Evolutionary conservation across 2,113 vertebrate genomes (phyloP), one percentile per base, ranked within the genome.

Genomic region (Sardina pilchardus): DNA sequence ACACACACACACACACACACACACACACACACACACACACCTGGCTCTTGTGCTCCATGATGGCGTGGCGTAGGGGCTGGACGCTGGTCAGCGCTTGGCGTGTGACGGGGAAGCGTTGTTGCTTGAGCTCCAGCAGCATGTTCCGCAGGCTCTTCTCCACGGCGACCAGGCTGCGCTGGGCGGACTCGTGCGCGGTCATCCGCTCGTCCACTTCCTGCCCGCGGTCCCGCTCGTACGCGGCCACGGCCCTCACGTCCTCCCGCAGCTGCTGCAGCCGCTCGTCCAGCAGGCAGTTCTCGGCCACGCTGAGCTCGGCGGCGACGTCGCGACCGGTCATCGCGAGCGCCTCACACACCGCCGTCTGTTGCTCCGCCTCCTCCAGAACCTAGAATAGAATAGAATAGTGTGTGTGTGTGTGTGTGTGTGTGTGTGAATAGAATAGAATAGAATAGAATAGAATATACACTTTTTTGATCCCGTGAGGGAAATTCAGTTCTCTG

Each of bases 191-290:
- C 39, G 90, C 87, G 67, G 90, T 88, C 21, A 93, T 63, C 82
- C 95, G 91, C 71, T 94, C 90, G 24, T 95, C 93, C n/a, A 96
- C 88, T 63, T 96, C 93, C 10, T 87, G 82, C 82, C 93, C 94
- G 85, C 94, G 95, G 81, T 71, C 88, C 87, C 95, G 94, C 89
- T 97, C 93, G 39, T 93, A 91, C 88, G 90, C 94, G 43, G 91
- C 92, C 4, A 95, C 91, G 85, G 91, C 94, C 24, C 84, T 90
- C 50, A 96, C 92, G 88, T 96, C 96, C 0, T 92, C 95, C 89
- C 95, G 95, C 50, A 99, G 95, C 87, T 89, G 89, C 82, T 89
- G 92, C 42, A 99, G 93, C 2, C 94, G 96, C 85, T 96, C 93
- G 81, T 87, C 93, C 63, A 99, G 93, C 92, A 94, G 95, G 0